phyloP scores from a whole-genome alignment of 2,113 vertebrate species.

The Paralichthys olivaceus region DNA sequence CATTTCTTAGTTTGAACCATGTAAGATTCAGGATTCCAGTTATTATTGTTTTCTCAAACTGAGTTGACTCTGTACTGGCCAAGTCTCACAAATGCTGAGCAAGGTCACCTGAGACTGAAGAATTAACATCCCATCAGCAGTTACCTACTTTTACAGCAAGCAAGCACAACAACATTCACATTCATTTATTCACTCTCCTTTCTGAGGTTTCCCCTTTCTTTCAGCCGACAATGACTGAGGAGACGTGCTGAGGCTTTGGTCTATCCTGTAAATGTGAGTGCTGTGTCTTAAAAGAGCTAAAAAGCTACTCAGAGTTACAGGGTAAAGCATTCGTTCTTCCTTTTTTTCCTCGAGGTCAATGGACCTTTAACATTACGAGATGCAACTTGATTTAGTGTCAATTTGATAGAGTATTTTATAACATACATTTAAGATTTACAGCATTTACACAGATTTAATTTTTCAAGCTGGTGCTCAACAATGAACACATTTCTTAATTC shows the following conservation, averaged over 20 bases:
- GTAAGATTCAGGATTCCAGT: constrained; percentile 46
- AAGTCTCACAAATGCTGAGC: constrained; percentile 31
- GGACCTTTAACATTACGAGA: not conserved
- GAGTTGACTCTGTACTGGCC: constrained; percentile 21
- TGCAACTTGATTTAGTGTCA: not conserved
- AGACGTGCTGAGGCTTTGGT: not conserved
- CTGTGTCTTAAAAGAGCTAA: not conserved
- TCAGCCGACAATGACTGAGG: not conserved
- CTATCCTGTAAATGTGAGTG: not conserved
- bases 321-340: not conserved
- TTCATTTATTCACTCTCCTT: not conserved
- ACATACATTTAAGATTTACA: too few species aligned
- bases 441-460: not conserved
- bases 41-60: constrained; percentile 31
- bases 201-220: not conserved
- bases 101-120: not conserved
- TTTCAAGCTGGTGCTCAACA: not conserved
- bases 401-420: not conserved
- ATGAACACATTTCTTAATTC: not conserved
- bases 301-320: not conserved
- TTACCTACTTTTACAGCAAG: not conserved
- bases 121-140: constrained; percentile 17
- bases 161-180: not conserved
- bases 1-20: constrained; percentile 27
- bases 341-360: not conserved